Percentiles rank a stretch among this genome's conserved stretches.
phyloP scores from a whole-genome alignment of 2,113 vertebrate genomes.

The Dunckerocampus dactyliophorus region DNA sequence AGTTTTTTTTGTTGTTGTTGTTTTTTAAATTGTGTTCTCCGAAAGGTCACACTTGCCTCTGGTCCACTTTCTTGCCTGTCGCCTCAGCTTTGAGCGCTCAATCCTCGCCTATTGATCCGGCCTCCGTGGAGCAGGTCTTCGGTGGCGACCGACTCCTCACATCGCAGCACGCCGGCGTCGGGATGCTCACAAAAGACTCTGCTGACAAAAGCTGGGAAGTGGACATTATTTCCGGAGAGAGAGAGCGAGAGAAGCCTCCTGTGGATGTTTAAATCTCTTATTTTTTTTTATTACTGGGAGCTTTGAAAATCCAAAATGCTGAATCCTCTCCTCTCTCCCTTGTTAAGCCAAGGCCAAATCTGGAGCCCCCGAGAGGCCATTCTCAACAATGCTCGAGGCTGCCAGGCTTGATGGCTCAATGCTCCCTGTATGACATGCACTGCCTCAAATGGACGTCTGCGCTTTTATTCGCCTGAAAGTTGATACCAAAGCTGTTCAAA shows the following conservation, averaged over 20 bases:
- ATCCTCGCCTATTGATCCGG: constrained; percentile 68
- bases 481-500: constrained; percentile 64
- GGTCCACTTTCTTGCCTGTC: constrained; percentile 64
- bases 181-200: constrained; percentile 57
- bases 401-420: constrained; percentile 72
- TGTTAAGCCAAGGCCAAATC: constrained; percentile 68
- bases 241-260: constrained; percentile 33
- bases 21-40: constrained; percentile 69
- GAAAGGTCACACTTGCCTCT: constrained; percentile 72
- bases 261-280: constrained; percentile 32
- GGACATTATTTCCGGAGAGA: constrained; percentile 56
- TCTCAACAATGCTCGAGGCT: constrained; percentile 62
- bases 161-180: constrained; percentile 49
- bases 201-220: constrained; percentile 41
- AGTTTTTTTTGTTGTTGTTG: constrained; percentile 61
- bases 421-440: constrained; percentile 59
- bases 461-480: constrained; percentile 65
- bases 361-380: constrained; percentile 58
- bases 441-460: constrained; percentile 62
- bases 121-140: constrained; percentile 53
- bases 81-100: constrained; percentile 70
- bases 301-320: constrained; percentile 60
- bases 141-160: constrained; percentile 39
- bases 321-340: constrained; percentile 38
- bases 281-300: constrained; percentile 13